phyloP scores from a whole-genome alignment of 2,888 invertebrate species.

The Allacma fusca region DNA sequence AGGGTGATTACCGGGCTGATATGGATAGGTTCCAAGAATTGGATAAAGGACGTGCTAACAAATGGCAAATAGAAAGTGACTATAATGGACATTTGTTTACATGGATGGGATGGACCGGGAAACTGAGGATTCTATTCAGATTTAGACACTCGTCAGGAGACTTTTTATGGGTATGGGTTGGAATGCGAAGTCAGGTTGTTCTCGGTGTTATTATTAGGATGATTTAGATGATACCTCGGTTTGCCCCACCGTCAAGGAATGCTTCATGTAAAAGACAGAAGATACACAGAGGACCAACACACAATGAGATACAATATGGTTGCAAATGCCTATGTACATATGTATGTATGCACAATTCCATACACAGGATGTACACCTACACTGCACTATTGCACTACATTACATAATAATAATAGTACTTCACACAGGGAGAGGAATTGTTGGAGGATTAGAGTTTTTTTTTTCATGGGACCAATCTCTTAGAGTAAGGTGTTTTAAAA shows the following conservation, averaged over 20 bases:
- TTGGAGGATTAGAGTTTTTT: background rate
- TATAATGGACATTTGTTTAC: constrained; percentile 32
- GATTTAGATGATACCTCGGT: constrained; percentile 34
- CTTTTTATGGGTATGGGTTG: constrained; percentile 42
- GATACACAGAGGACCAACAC: too few relatives aligned
- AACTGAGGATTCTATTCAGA: background rate
- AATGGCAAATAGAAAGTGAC: constrained; percentile 26
- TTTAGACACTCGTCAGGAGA: constrained; percentile 17
- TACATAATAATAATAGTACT: background rate
- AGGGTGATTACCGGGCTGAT: too few relatives aligned
- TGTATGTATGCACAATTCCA: too few relatives aligned
- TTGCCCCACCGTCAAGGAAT: too few relatives aligned
- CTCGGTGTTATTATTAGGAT: constrained; percentile 41
- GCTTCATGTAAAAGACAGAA: too few relatives aligned
- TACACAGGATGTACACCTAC: too few relatives aligned
- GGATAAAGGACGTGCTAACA: constrained; percentile 8
- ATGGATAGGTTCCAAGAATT: background rate
- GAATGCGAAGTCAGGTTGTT: constrained; percentile 22
- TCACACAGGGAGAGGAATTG: constrained; percentile 5
- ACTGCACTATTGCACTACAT: too few relatives aligned
- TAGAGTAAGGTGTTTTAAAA: background rate
- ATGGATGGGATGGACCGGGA: constrained; percentile 11
- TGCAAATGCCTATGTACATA: too few relatives aligned
- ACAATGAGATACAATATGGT: too few relatives aligned
- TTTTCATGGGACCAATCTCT: background rate